phyloP scores from a whole-genome alignment of 2,113 vertebrate species.

The Cettia cetti region DNA sequence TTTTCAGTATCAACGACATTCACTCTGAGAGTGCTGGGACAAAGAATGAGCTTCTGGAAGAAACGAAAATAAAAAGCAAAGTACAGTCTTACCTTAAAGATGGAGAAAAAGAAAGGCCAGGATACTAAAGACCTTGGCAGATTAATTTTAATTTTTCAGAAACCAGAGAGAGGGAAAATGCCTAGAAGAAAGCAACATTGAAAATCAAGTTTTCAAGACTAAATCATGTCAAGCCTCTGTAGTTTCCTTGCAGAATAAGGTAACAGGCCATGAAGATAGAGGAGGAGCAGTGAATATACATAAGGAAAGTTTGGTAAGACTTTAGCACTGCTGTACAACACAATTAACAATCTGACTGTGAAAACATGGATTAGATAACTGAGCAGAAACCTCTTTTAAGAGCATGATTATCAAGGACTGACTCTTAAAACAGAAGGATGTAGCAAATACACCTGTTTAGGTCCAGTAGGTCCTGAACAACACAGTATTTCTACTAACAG shows the following conservation, averaged over 20 bases:
- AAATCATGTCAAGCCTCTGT: neutral
- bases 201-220: neutral
- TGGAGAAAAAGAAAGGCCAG: neutral
- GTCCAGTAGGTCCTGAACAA: conserved; percentile 10
- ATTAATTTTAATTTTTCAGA: neutral
- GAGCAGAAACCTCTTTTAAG: neutral
- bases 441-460: neutral
- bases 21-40: neutral
- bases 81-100: neutral
- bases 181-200: neutral
- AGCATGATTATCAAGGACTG: neutral
- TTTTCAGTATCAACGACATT: neutral
- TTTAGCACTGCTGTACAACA: neutral
- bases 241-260: neutral
- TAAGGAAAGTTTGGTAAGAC: neutral
- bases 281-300: neutral
- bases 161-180: neutral
- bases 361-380: neutral
- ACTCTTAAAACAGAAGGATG: neutral
- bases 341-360: neutral
- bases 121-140: neutral
- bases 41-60: neutral
- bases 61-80: neutral
- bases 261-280: neutral
- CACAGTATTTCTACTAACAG: neutral